Conservation (phyloP, 2,113 vertebrate species). For the Vombatus ursinus region DNA sequence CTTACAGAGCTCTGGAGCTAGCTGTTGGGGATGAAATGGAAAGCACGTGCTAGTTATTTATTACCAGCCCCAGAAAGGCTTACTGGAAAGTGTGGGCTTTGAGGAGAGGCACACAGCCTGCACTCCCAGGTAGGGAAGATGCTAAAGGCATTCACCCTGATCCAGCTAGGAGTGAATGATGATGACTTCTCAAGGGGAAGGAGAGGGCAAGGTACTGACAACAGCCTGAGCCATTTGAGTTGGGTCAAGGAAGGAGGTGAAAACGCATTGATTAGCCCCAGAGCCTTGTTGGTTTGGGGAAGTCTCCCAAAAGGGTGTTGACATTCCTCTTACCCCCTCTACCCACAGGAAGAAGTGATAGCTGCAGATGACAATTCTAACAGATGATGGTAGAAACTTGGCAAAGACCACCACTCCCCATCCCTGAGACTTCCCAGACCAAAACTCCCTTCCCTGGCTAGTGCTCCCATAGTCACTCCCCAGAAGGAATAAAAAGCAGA, state of each 20-base stretch:
- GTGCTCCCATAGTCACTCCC: neutral
- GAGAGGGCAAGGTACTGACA: neutral
- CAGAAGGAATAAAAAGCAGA: neutral
- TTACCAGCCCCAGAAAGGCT: neutral
- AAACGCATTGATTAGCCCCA: neutral
- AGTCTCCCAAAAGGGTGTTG: neutral
- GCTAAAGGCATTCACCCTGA: neutral
- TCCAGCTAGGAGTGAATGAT: neutral
- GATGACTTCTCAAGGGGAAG: neutral
- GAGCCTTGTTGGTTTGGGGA: neutral
- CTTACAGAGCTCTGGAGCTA: neutral
- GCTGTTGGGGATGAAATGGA: neutral
- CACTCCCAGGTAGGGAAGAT: neutral
- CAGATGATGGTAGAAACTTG: neutral
- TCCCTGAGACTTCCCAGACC: neutral
- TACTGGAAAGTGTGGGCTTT: neutral
- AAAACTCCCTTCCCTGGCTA: neutral
- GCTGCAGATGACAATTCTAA: neutral
- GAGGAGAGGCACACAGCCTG: neutral
- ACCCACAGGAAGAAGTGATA: neutral
- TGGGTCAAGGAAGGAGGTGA: neutral
- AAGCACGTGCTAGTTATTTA: neutral
- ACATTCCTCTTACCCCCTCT: neutral
- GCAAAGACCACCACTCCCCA: neutral
- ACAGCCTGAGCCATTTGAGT: neutral